A percentile compares a stretch with the other conserved stretches of the same genome.
These are phyloP conservation scores for Leucophenga varia DNA, from an alignment of 1,140 invertebrate species.

Conservation along the genomic window DNA sequence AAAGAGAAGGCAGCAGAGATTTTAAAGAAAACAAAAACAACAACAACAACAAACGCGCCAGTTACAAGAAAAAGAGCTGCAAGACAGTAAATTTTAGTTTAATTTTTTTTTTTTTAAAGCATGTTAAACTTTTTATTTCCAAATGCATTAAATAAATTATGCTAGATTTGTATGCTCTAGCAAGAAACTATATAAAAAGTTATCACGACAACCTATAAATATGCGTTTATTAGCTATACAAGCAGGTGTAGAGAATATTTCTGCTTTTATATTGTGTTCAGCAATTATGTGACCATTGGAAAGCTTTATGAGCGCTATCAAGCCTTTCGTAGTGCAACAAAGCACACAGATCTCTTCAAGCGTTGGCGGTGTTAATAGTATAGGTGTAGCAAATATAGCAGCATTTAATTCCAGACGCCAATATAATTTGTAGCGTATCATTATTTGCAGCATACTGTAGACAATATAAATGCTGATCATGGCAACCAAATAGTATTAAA, in stretches of 20 bases:
- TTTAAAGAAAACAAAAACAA: conserved; percentile 65
- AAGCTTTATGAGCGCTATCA: neutral
- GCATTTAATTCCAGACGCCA: conserved; percentile 3
- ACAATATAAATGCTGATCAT: conserved; percentile 45
- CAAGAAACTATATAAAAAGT: conserved; percentile 63
- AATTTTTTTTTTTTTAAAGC: neutral
- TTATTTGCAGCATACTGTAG: conserved; percentile 8
- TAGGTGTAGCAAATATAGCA: conserved; percentile 6
- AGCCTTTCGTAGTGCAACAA: conserved; percentile 4
- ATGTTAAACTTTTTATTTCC: neutral
- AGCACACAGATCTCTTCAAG: no score
- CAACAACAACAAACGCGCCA: no score
- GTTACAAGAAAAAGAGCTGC: conserved; percentile 8
- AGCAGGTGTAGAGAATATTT: conserved; percentile 67
- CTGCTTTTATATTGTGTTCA: conserved; percentile 50
- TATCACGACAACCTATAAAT: conserved; percentile 65
- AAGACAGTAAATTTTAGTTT: conserved; percentile 2
- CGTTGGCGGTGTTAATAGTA: no score
- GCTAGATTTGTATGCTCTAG: no score
- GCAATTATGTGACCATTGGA: neutral
- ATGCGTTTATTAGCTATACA: conserved; percentile 53
- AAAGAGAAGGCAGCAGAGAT: conserved; percentile 75
- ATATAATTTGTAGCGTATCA: neutral
- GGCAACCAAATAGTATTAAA: conserved; percentile 46
- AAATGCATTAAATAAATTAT: no score